phyloP scores from a whole-genome alignment of 2,888 invertebrate genomes.

The Dinocampus coccinellae region DNA sequence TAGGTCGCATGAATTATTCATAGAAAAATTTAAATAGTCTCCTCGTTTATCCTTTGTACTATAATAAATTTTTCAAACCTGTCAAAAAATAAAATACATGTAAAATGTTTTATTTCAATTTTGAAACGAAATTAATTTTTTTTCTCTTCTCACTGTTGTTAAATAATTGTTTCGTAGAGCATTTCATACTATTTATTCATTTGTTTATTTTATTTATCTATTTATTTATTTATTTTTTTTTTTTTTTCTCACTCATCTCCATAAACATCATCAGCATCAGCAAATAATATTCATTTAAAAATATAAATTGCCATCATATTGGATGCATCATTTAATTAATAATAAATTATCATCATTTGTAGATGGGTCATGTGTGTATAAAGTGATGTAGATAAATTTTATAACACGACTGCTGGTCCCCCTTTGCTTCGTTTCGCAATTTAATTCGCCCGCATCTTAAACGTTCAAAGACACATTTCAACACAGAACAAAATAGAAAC shows the following conservation, averaged over 20 bases:
- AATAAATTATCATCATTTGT: not conserved
- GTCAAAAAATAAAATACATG: not conserved
- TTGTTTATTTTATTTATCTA: too few relatives aligned
- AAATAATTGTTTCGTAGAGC: slow-evolving; percentile 1
- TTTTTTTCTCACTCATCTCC: slow-evolving; percentile 21
- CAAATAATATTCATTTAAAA: not conserved
- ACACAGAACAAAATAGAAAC: slow-evolving; percentile 19
- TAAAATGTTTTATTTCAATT: not conserved
- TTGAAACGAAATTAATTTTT: not conserved
- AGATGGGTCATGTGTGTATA: slow-evolving; percentile 13
- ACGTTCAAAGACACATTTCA: slow-evolving; percentile 13
- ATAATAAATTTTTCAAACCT: not conserved
- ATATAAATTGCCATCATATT: not conserved
- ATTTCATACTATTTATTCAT: too few relatives aligned
- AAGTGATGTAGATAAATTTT: slow-evolving; percentile 24
- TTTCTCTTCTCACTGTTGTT: not conserved
- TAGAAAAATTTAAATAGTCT: not conserved
- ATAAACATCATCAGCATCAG: slow-evolving; percentile 1
- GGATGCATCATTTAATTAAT: not conserved
- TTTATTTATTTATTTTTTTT: too few relatives aligned
- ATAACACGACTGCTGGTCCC: slow-evolving; percentile 65
- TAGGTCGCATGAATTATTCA: slow-evolving; percentile 7
- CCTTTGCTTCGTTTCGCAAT: slow-evolving; percentile 62
- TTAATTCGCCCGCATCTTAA: slow-evolving; percentile 38
- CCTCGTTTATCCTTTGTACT: not conserved